Percentiles rank a stretch among this genome's conserved stretches.
Conservation (phyloP, 2,113 vertebrate genomes). For the Amia ocellicauda region DNA sequence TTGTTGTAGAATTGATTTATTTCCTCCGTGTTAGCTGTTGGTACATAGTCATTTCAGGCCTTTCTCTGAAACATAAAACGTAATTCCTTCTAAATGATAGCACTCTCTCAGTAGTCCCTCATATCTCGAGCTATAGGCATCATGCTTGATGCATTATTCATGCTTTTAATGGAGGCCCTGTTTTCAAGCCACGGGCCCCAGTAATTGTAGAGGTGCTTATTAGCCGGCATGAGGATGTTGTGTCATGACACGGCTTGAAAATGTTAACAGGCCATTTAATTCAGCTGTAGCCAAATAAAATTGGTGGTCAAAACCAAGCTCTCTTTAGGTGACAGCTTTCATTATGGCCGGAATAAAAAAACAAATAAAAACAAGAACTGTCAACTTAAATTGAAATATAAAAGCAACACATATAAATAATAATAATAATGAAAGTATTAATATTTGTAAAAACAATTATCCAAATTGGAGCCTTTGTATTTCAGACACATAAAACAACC, state of each 20-base stretch:
- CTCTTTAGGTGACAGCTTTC: no score
- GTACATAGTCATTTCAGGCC: background rate
- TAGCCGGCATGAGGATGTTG: background rate
- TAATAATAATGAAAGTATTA: no score
- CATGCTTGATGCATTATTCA: slow-evolving; percentile 15
- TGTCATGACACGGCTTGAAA: slow-evolving; percentile 3
- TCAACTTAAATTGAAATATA: no score
- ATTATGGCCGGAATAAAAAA: no score
- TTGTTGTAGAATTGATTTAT: slow-evolving; percentile 4
- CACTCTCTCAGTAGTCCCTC: background rate
- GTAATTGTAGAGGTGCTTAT: slow-evolving; percentile 5
- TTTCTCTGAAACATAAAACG: background rate
- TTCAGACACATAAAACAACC: no score
- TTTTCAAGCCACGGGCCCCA: slow-evolving; percentile 4
- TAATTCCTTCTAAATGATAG: background rate
- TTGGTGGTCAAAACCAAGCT: no score
- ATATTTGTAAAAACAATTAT: no score
- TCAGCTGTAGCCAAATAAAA: background rate
- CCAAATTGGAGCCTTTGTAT: no score
- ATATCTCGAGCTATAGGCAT: background rate
- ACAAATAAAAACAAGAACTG: no score
- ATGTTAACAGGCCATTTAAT: background rate
- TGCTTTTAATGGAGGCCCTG: background rate
- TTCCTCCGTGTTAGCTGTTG: slow-evolving; percentile 1
- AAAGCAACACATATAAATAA: no score